These are phyloP conservation scores for Lycodopsis pacificus DNA, from an alignment of 2,797 vertebrate genomes.

Conservation along the genomic window DNA sequence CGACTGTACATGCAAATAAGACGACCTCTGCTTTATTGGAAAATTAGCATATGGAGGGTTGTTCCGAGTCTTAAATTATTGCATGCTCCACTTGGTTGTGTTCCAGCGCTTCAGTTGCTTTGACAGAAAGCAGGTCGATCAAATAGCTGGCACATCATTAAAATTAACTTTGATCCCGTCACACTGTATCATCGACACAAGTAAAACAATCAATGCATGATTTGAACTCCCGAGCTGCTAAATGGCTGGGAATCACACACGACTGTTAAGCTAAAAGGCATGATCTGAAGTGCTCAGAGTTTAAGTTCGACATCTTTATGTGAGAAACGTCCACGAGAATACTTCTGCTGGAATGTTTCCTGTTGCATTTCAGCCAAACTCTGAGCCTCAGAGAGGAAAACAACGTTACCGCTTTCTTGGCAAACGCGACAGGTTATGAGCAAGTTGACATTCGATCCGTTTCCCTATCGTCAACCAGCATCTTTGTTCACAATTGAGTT, in stretches of 20 bases:
- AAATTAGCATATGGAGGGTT: conserved; percentile 60
- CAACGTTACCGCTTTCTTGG: conserved; percentile 79
- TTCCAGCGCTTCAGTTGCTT: conserved; percentile 53
- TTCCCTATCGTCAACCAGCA: conserved; percentile 76
- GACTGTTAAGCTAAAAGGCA: conserved; percentile 51
- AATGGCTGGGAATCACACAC: conserved; percentile 40
- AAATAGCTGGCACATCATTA: conserved; percentile 54
- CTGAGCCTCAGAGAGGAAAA: conserved; percentile 69
- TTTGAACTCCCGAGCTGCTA: conserved; percentile 39
- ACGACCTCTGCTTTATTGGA: conserved; percentile 59
- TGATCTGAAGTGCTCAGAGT: conserved; percentile 49
- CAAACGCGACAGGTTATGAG: conserved; percentile 72
- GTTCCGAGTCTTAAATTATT: conserved; percentile 62
- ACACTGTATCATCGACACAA: conserved; percentile 51
- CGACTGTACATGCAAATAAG: conserved; percentile 46
- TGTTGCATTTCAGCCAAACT: conserved; percentile 70
- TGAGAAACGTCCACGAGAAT: conserved; percentile 70
- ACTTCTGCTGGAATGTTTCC: conserved; percentile 75
- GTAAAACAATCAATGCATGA: conserved; percentile 64
- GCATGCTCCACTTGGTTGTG: conserved; percentile 51
- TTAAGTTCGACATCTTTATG: conserved; percentile 66
- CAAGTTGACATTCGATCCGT: conserved; percentile 81
- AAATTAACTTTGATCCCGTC: conserved; percentile 55
- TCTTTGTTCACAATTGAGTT: conserved; percentile 77
- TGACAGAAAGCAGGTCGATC: conserved; percentile 66